phyloP scores from a whole-genome alignment of 2,888 invertebrate species.

The Machimus atricapillus region DNA sequence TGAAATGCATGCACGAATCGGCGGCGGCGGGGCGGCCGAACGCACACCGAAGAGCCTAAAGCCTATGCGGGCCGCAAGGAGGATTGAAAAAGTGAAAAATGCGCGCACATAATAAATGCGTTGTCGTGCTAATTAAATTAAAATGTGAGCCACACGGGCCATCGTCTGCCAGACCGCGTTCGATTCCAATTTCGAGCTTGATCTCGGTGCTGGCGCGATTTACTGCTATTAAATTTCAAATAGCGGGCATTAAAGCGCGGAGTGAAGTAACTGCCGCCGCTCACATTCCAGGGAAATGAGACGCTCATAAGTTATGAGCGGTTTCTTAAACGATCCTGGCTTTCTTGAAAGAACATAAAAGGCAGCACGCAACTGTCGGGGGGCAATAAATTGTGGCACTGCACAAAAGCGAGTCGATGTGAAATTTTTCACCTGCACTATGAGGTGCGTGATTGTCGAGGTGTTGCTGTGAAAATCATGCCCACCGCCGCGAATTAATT shows the following conservation, averaged over 20 bases:
- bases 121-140: slow-evolving; percentile 34
- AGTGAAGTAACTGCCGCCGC: background rate
- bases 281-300: slow-evolving; percentile 7
- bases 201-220: background rate
- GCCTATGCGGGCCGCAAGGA: background rate
- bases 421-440: slow-evolving; percentile 23
- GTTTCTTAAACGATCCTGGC: background rate
- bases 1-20: slow-evolving; percentile 30
- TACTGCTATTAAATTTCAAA: slow-evolving; percentile 24
- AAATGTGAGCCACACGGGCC: background rate
- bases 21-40: background rate
- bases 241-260: background rate
- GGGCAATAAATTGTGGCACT: slow-evolving; percentile 15
- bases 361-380: slow-evolving; percentile 13
- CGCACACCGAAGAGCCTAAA: background rate
- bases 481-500: slow-evolving; percentile 18
- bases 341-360: slow-evolving; percentile 28
- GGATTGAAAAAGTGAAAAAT: background rate
- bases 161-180: background rate
- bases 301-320: slow-evolving; percentile 22
- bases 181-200: slow-evolving; percentile 15
- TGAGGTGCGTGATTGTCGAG: slow-evolving; percentile 21
- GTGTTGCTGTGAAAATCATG: slow-evolving; percentile 20
- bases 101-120: slow-evolving; percentile 21
- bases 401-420: background rate